phyloP scores from a whole-genome alignment of 2,888 invertebrate species.

The Congeria kusceri region DNA sequence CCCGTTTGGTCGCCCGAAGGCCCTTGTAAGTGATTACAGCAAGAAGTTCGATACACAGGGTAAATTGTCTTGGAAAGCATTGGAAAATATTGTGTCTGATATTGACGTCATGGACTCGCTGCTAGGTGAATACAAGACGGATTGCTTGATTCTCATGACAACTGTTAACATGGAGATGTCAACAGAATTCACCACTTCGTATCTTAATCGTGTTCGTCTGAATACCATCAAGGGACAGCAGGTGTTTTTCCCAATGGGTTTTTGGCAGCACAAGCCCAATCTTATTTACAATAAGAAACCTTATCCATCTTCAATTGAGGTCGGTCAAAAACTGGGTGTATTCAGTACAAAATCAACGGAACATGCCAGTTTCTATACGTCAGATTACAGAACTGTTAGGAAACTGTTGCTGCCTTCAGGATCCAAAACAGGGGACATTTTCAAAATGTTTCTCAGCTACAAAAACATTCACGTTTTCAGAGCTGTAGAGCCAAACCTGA shows the following conservation, averaged over 20 bases:
- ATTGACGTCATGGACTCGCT: slow-evolving; percentile 90
- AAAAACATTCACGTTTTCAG: slow-evolving; percentile 90
- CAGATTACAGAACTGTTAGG: slow-evolving; percentile 90
- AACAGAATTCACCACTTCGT: slow-evolving; percentile 84
- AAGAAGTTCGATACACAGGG: slow-evolving; percentile 89
- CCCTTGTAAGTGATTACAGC: slow-evolving; percentile 88
- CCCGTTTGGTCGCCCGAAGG: slow-evolving; percentile 89
- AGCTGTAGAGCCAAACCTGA: slow-evolving; percentile 92
- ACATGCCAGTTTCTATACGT: slow-evolving; percentile 92
- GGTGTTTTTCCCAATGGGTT: slow-evolving; percentile 96
- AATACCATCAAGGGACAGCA: slow-evolving; percentile 96
- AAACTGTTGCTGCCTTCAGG: slow-evolving; percentile 86
- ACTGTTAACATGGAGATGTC: slow-evolving; percentile 81
- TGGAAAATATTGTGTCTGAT: slow-evolving; percentile 81
- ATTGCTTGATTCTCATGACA: slow-evolving; percentile 85
- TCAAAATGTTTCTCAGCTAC: slow-evolving; percentile 90
- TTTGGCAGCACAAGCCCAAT: slow-evolving; percentile 93
- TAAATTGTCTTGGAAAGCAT: slow-evolving; percentile 87
- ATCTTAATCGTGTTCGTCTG: slow-evolving; percentile 97
- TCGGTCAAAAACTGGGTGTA: slow-evolving; percentile 88
- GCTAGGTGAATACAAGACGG: slow-evolving; percentile 89
- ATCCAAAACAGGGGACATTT: slow-evolving; percentile 85
- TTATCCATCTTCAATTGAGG: slow-evolving; percentile 81
- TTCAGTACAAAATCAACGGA: slow-evolving; percentile 91
- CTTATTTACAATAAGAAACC: slow-evolving; percentile 83